These are phyloP conservation scores for Cynopterus sphinx DNA, from an alignment of 2,797 vertebrate species.

Conservation along the genomic window DNA sequence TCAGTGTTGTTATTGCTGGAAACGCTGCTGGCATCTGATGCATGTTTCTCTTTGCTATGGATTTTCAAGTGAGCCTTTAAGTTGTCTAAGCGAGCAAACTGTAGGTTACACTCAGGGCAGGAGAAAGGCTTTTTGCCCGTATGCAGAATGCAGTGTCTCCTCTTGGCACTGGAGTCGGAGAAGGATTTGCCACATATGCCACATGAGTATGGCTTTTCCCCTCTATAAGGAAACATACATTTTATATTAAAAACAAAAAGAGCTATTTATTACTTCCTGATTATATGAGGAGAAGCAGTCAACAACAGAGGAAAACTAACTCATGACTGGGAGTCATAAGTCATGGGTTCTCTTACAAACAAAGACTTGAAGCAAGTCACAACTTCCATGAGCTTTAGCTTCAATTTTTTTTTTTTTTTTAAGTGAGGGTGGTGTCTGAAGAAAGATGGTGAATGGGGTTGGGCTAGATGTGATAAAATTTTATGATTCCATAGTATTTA, in stretches of 20 bases:
- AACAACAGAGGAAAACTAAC: neutral
- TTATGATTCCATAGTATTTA: neutral
- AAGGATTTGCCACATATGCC: constrained; percentile 94
- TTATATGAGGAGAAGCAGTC: neutral
- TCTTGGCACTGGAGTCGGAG: constrained; percentile 95
- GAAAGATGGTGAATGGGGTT: neutral
- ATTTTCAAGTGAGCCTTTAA: constrained; percentile 94
- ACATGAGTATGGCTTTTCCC: constrained; percentile 96
- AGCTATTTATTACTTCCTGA: neutral
- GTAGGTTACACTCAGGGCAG: constrained; percentile 92
- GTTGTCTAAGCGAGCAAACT: constrained; percentile 96
- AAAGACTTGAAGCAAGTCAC: neutral
- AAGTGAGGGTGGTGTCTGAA: neutral
- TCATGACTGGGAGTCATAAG: neutral
- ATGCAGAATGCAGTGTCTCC: constrained; percentile 96
- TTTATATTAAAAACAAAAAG: constrained; percentile 12
- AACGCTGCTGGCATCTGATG: constrained; percentile 51
- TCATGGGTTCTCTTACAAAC: neutral
- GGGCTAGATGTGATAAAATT: neutral
- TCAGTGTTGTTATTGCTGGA: constrained; percentile 59
- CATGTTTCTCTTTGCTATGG: constrained; percentile 92
- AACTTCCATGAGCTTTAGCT: neutral
- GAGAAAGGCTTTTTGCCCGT: constrained; percentile 95
- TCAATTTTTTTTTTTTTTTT: constrained; percentile 54
- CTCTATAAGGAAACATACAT: constrained; percentile 85